Conservation (phyloP, 2,113 vertebrate species). For the Trochalopteron elliotii region DNA sequence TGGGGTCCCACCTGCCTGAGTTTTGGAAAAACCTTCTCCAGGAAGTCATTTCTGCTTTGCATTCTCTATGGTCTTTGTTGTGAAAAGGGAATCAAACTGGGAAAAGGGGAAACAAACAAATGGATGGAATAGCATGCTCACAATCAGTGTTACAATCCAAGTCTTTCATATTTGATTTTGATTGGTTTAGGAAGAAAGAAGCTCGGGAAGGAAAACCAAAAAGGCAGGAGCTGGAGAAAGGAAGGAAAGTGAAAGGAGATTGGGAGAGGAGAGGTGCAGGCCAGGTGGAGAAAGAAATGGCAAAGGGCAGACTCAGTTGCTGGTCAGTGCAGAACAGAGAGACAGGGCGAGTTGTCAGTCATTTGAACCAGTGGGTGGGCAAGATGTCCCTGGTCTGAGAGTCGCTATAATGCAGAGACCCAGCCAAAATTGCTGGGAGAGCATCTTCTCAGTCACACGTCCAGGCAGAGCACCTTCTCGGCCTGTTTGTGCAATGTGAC, state of each 20-base stretch:
- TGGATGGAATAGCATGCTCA: background rate
- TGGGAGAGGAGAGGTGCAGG: background rate
- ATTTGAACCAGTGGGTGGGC: background rate
- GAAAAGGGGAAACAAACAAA: background rate
- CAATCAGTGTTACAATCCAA: background rate
- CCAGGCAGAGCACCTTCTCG: background rate
- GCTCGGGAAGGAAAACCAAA: background rate
- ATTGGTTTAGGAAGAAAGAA: background rate
- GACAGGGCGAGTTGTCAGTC: background rate
- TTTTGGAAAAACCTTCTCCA: background rate
- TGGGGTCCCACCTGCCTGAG: background rate
- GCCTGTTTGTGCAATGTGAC: background rate
- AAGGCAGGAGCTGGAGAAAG: background rate
- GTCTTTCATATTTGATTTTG: background rate
- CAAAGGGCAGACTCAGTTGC: background rate
- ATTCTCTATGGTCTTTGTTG: background rate
- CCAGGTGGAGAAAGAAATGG: background rate
- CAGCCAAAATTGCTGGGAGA: background rate
- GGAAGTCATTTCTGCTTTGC: background rate
- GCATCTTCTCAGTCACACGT: fast-evolving
- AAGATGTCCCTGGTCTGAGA: background rate
- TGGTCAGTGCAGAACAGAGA: background rate
- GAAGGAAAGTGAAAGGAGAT: background rate
- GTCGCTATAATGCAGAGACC: background rate
- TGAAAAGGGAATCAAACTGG: background rate